These are phyloP conservation scores for Philaenus spumarius DNA, from an alignment of 1,140 invertebrate genomes.

Conservation along the genomic window DNA sequence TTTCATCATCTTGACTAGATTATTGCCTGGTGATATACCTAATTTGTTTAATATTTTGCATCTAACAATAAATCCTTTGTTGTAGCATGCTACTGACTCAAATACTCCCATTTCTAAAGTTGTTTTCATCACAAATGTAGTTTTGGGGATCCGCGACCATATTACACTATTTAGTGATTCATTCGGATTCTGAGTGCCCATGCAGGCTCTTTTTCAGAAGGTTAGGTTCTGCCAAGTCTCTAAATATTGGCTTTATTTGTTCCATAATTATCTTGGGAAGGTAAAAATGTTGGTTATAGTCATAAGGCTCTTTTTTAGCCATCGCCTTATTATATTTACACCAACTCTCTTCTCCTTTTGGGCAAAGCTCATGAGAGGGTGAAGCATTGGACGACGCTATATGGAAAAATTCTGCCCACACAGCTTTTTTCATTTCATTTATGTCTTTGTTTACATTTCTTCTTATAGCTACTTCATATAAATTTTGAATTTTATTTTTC, in stretches of 20 bases:
- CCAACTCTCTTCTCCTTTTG: constrained; percentile 3
- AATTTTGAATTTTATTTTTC: constrained; percentile 1
- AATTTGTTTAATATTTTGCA: constrained; percentile 1
- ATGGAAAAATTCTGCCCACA: not conserved
- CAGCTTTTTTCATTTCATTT: constrained; percentile 3
- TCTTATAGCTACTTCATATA: constrained; percentile 4
- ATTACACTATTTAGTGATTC: no score
- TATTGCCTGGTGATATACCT: not conserved
- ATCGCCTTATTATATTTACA: not conserved
- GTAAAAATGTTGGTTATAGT: not conserved
- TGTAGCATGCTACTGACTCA: constrained; percentile 5
- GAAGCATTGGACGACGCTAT: constrained; percentile 7
- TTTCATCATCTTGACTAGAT: constrained; percentile 4
- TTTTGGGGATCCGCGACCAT: no score
- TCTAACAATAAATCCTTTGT: constrained; percentile 5
- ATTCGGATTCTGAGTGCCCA: not conserved
- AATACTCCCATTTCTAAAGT: constrained; percentile 4
- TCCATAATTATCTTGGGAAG: constrained; percentile 5
- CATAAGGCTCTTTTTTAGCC: not conserved
- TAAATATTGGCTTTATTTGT: constrained; percentile 8
- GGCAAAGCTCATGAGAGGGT: constrained; percentile 5
- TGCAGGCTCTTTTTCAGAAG: not conserved
- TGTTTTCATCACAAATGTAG: not conserved
- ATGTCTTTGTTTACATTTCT: constrained; percentile 5
- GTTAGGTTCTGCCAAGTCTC: not conserved